phyloP scores from a whole-genome alignment of 2,797 vertebrate genomes.

The Myiotriccus ornatus region DNA sequence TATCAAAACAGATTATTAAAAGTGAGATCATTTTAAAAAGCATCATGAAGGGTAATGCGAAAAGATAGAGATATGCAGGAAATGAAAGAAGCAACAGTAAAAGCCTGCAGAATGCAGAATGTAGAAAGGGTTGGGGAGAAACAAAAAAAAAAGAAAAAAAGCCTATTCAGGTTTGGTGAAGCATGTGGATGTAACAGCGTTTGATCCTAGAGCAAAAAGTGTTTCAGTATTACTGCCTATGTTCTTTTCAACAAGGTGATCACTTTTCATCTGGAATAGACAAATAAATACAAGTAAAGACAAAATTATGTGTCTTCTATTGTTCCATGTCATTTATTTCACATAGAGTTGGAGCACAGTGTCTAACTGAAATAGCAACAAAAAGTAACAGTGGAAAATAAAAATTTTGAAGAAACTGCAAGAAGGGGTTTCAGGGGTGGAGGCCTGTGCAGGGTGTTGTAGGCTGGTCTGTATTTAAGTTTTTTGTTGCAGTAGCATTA shows the following conservation, averaged over 20 bases:
- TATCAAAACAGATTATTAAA: neutral
- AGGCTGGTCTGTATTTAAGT: neutral
- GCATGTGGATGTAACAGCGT: neutral
- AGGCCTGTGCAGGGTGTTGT: neutral
- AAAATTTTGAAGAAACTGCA: neutral
- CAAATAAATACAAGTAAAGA: neutral
- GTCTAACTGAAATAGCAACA: neutral
- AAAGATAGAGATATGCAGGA: neutral
- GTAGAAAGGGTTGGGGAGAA: neutral
- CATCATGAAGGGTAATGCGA: neutral
- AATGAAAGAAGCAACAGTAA: neutral
- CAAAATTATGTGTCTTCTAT: neutral
- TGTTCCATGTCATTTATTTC: neutral
- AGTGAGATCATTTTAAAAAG: neutral
- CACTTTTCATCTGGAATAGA: neutral
- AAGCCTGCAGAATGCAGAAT: neutral
- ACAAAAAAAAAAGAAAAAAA: no score
- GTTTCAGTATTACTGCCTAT: neutral
- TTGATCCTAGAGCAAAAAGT: neutral
- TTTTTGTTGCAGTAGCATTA: neutral
- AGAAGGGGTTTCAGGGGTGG: fast-evolving
- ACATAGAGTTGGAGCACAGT: neutral
- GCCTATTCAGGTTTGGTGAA: neutral
- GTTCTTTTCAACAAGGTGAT: neutral
- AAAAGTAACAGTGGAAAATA: neutral